Evolutionary conservation across 2,113 vertebrate genomes (phyloP), one percentile per base, ranked within the genome.

Genomic region (Sebastes schlegelii): DNA sequence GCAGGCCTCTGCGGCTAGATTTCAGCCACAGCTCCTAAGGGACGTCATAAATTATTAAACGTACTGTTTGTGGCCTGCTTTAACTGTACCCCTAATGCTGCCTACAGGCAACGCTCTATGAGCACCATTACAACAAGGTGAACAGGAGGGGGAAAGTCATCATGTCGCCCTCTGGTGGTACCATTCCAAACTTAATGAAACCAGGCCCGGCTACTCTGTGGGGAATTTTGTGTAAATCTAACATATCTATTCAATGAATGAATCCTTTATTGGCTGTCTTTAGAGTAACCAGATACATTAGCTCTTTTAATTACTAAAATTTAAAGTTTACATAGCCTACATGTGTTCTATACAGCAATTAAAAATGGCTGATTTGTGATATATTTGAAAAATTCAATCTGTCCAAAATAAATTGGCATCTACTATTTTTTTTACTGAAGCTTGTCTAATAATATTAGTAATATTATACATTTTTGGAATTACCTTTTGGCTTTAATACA

Each of bases 141-240:
- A 77, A 21, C 4, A 46, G 34, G 8, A 12, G 60, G 17, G 13
- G 45, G 8, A 75, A 67, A 71, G 43, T 43, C 63, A 26, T 48
- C 54, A 73, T 74, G 42, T 67, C 26, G 67, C 88, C 89, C 79
- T 84, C 90, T 91, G 58, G 63, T 90, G 92, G 89, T 43, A 42
- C 1, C 0, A n/a, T 16, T 23, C 8, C 4, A 76, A n/a, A 45
- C 51, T 45, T 19, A 51, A 23, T 52, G 57, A 42, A 65, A 67
- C 14, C 43, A 42, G 10, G 45, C 12, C 21, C 71, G 70, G 13
- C 14, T 9, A 43, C 6, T 63, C 23, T 2, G 5, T 62, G 45
- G 68, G 49, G 76, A 76, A n/a, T 64, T 52, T n/a, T 21, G 34
- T 23, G 17, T 23, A 34, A 6, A 42, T 68, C 21, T 42, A 8